Evolutionary conservation across 2,113 vertebrate species (phyloP).

Genomic region (Arizona elegans): DNA sequence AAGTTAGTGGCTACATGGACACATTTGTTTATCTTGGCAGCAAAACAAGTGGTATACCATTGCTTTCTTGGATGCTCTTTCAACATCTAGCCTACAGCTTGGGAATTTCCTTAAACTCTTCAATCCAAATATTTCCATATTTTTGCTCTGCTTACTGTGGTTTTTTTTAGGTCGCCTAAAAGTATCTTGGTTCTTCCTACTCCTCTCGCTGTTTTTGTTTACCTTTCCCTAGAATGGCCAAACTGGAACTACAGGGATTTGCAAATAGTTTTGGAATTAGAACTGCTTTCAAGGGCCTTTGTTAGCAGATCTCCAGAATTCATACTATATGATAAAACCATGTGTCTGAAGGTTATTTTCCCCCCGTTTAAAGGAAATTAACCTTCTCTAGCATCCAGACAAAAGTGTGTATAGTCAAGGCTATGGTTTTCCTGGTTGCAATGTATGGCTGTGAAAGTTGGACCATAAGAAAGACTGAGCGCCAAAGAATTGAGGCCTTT

Average conservation of each 20-base stretch:
- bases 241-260: background rate
- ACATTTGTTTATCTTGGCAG: background rate
- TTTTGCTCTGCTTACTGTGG: background rate
- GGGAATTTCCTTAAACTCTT: background rate
- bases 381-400: background rate
- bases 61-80: background rate
- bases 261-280: background rate
- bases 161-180: background rate
- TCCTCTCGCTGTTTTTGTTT: background rate
- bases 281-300: background rate
- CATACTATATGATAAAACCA: background rate
- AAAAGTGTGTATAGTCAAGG: background rate
- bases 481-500: no score
- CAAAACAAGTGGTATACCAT: background rate
- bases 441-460: no score
- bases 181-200: background rate
- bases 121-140: background rate
- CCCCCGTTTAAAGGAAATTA: background rate
- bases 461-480: no score
- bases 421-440: no score
- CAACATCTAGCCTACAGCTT: background rate
- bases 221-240: background rate
- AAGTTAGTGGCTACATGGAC: background rate
- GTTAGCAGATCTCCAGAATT: background rate
- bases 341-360: background rate